Conservation (phyloP, 2,888 invertebrate genomes). For the Altica lythri region DNA sequence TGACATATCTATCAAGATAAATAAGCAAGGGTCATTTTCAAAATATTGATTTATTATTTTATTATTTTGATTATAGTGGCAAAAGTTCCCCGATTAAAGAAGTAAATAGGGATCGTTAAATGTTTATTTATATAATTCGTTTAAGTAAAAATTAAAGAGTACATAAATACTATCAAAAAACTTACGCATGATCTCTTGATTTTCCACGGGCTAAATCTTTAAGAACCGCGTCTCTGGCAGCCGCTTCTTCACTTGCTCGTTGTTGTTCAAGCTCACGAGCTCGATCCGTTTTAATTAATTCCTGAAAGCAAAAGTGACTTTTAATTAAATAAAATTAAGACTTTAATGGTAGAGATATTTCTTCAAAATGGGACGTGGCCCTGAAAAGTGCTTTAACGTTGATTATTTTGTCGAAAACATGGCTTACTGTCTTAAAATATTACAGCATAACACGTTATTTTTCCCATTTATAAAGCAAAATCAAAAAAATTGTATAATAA, state of each 20-base stretch:
- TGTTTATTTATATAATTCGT: background rate
- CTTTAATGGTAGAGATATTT: conserved; percentile 11
- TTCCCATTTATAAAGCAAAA: too few species aligned
- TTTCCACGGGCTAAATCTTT: conserved; percentile 61
- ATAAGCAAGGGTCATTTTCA: too few species aligned
- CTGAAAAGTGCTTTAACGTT: background rate
- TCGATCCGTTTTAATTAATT: conserved; percentile 76
- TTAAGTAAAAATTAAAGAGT: conserved; percentile 1
- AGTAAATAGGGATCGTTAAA: background rate
- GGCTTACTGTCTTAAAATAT: too few species aligned
- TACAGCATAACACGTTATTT: too few species aligned
- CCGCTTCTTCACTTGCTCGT: conserved; percentile 73
- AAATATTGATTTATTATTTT: too few species aligned
- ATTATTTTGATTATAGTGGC: too few species aligned
- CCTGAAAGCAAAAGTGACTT: conserved; percentile 51
- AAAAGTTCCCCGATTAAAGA: too few species aligned
- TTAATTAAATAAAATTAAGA: conserved; percentile 11
- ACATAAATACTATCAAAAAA: conserved; percentile 19
- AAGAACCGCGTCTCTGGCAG: conserved; percentile 65
- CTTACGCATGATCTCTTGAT: conserved; percentile 47
- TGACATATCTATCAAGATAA: too few species aligned
- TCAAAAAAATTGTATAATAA: too few species aligned
- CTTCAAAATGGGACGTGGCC: background rate
- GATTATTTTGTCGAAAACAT: background rate
- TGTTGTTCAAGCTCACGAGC: conserved; percentile 77